A percentile compares a stretch with the other conserved stretches of the same genome.
These are phyloP conservation scores for Sciaenops ocellatus DNA, from an alignment of 2,797 vertebrate species.

Conservation along the genomic window DNA sequence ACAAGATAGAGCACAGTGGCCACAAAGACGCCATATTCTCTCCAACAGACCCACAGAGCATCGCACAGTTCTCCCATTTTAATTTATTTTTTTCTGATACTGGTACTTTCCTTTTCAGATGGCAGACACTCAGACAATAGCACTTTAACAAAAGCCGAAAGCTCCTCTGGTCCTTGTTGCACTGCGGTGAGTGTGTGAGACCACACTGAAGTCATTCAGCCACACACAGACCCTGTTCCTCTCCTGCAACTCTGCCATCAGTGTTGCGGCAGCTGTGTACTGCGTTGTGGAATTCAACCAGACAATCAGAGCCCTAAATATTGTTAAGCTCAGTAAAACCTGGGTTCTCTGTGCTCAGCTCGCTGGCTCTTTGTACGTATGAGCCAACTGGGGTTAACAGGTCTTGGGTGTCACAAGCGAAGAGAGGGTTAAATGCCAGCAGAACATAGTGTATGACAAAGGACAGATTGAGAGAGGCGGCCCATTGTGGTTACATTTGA, in stretches of 20 bases:
- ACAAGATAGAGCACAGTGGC: conserved; percentile 6
- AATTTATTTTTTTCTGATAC: conserved; percentile 24
- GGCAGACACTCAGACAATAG: background rate
- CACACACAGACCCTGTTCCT: conserved; percentile 30
- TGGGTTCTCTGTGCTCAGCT: conserved; percentile 43
- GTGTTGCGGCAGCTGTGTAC: conserved; percentile 66
- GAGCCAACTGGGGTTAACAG: conserved; percentile 71
- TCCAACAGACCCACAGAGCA: conserved; percentile 4
- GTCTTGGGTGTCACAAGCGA: conserved; percentile 74
- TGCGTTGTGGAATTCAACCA: conserved; percentile 69
- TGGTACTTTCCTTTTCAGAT: conserved; percentile 29
- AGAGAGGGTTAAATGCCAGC: conserved; percentile 67
- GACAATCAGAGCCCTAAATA: conserved; percentile 70
- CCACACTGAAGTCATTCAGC: conserved; percentile 61
- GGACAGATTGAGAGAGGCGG: conserved; percentile 63
- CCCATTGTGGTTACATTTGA: conserved; percentile 73
- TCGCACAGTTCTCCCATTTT: conserved; percentile 1
- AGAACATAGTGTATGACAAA: conserved; percentile 72
- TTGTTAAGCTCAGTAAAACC: conserved; percentile 66
- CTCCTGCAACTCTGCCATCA: conserved; percentile 7
- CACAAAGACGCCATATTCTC: conserved; percentile 19
- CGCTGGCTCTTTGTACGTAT: conserved; percentile 62
- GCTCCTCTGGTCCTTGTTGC: conserved; percentile 59
- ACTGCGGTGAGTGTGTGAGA: conserved; percentile 48
- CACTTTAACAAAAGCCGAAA: conserved; percentile 63